Percentiles rank a stretch among this genome's conserved stretches.
Evolutionary conservation across 2,797 vertebrate genomes (phyloP).

Genomic region (Micropoecilia bifurca): DNA sequence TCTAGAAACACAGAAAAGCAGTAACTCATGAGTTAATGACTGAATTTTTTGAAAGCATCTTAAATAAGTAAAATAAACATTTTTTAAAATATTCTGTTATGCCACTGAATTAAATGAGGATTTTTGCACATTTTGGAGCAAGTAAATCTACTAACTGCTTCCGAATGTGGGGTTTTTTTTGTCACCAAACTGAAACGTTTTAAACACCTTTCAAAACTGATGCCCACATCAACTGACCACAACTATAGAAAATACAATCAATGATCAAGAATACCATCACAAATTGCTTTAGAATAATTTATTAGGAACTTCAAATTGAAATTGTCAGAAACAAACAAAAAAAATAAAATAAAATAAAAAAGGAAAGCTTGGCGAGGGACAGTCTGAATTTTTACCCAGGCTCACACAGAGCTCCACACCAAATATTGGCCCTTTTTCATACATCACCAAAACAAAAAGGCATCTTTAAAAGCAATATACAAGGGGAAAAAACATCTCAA

Average conservation of each 20-base stretch:
- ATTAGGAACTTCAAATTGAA: conserved; percentile 97
- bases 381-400: conserved; percentile 69
- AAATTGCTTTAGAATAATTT: conserved; percentile 96
- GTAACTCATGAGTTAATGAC: background rate
- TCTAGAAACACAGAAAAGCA: background rate
- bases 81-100: background rate
- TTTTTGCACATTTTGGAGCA: background rate
- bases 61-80: background rate
- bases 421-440: conserved; percentile 72
- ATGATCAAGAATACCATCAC: conserved; percentile 11
- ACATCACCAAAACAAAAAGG: conserved; percentile 75
- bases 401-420: conserved; percentile 67
- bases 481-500: conserved; percentile 75
- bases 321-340: conserved; percentile 82
- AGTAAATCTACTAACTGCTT: too few species aligned
- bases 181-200: background rate
- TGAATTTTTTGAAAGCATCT: too few species aligned
- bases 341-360: conserved; percentile 72
- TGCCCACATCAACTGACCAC: background rate
- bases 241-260: background rate
- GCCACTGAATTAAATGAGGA: too few species aligned
- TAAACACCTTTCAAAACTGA: background rate
- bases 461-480: conserved; percentile 74
- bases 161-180: too few species aligned
- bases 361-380: conserved; percentile 73